phyloP scores from a whole-genome alignment of 2,113 vertebrate genomes.

The Chrysemys picta region DNA sequence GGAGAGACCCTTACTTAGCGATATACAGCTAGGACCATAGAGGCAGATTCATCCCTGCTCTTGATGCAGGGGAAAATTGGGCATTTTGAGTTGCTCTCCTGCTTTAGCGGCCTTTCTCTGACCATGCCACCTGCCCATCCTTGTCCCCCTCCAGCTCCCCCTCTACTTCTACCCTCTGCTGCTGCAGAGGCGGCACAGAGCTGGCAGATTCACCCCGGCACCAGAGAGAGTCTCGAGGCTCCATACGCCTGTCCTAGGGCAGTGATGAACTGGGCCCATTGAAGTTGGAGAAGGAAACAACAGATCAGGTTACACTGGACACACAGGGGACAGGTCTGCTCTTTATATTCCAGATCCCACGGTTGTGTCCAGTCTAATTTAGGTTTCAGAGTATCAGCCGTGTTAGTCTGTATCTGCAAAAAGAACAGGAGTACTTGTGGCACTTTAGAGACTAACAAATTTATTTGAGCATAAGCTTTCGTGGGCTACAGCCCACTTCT shows the following conservation, averaged over 20 bases:
- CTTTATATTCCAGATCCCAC: constrained; percentile 42
- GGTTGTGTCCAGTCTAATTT: constrained; percentile 61
- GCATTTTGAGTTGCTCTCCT: background rate
- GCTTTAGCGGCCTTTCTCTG: background rate
- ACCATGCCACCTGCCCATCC: background rate
- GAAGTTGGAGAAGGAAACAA: constrained; percentile 22
- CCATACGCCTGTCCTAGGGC: background rate
- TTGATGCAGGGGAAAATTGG: background rate
- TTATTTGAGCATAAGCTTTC: no score
- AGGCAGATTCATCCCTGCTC: background rate
- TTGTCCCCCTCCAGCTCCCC: fast-evolving
- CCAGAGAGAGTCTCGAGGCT: background rate
- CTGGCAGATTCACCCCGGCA: background rate
- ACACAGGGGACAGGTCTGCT: background rate
- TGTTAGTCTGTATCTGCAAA: no score
- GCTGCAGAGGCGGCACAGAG: background rate
- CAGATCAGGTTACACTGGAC: constrained; percentile 24
- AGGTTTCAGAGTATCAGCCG: background rate
- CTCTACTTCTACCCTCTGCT: background rate
- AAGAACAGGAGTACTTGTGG: no score
- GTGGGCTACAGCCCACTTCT: no score
- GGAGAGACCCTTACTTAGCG: background rate
- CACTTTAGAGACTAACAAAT: no score
- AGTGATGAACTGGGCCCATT: background rate
- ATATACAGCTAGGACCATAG: fast-evolving